These are phyloP conservation scores for Horisme vitalbata DNA, from an alignment of 2,888 invertebrate species.

Conservation along the genomic window DNA sequence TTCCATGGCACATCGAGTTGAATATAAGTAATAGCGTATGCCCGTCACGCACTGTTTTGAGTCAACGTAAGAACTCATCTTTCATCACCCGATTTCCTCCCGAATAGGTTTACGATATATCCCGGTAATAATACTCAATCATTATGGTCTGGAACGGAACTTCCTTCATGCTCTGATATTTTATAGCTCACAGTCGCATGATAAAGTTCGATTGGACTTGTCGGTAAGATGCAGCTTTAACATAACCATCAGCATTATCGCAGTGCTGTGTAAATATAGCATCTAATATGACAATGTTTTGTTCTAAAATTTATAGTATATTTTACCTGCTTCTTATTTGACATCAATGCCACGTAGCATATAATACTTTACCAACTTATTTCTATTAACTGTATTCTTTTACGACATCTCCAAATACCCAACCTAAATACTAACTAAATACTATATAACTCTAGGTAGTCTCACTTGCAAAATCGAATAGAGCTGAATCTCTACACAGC, in stretches of 20 bases:
- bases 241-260: too few species aligned
- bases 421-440: too few species aligned
- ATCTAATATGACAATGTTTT: too few species aligned
- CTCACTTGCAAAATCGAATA: neutral
- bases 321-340: neutral
- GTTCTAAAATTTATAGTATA: too few species aligned
- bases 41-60: conserved; percentile 63
- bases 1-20: neutral
- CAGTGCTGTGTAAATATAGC: too few species aligned
- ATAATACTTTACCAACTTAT: neutral
- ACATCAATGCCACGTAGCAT: neutral
- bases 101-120: conserved; percentile 57
- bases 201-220: conserved; percentile 30
- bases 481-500: conserved; percentile 5
- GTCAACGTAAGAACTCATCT: conserved; percentile 58
- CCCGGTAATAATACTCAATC: conserved; percentile 57
- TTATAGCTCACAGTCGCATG: conserved; percentile 25
- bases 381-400: too few species aligned
- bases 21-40: conserved; percentile 38
- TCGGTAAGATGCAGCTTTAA: conserved; percentile 2
- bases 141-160: conserved; percentile 39
- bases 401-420: too few species aligned
- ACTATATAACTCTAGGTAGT: too few species aligned
- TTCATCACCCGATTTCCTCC: conserved; percentile 59
- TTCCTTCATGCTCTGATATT: conserved; percentile 28